These are phyloP conservation scores for Aquatica leii DNA, from an alignment of 2,888 invertebrate species.

Conservation along the genomic window DNA sequence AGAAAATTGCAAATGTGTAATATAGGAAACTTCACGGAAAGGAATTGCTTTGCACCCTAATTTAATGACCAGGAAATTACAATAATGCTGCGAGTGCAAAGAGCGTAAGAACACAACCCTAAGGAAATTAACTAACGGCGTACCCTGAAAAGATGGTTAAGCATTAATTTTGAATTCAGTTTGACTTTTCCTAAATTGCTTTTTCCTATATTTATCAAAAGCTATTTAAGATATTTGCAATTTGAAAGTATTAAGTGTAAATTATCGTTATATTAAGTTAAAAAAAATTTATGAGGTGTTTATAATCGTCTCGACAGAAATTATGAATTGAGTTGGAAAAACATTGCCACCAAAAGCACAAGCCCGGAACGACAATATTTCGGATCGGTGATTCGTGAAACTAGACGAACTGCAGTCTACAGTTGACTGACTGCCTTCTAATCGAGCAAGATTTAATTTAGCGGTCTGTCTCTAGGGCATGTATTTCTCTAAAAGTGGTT, in stretches of 20 bases:
- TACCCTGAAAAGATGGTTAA: conserved; percentile 28
- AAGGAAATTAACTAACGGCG: conserved; percentile 45
- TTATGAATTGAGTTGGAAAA: conserved; percentile 22
- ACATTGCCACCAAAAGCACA: conserved; percentile 21
- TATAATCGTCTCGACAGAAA: conserved; percentile 7
- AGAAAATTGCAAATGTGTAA: conserved; percentile 27
- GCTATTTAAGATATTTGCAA: background rate
- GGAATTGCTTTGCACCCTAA: conserved; percentile 42
- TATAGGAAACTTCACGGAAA: conserved; percentile 25
- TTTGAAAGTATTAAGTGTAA: background rate
- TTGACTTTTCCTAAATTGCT: conserved; percentile 22
- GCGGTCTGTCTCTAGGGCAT: conserved; percentile 23
- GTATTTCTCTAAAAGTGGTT: conserved; percentile 22
- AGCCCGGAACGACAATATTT: conserved; percentile 51
- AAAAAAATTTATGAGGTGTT: background rate
- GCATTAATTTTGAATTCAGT: conserved; percentile 23
- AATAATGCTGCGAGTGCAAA: conserved; percentile 50
- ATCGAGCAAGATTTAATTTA: conserved; percentile 58
- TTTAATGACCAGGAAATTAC: conserved; percentile 53
- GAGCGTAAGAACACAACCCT: conserved; percentile 46
- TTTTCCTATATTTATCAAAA: conserved; percentile 16
- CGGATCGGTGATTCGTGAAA: conserved; percentile 55
- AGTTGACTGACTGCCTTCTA: conserved; percentile 52
- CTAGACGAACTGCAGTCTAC: conserved; percentile 47
- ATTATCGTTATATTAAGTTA: background rate